Evolutionary conservation across 2,888 invertebrate genomes (phyloP).

Genomic region (Syrista parreyssii): DNA sequence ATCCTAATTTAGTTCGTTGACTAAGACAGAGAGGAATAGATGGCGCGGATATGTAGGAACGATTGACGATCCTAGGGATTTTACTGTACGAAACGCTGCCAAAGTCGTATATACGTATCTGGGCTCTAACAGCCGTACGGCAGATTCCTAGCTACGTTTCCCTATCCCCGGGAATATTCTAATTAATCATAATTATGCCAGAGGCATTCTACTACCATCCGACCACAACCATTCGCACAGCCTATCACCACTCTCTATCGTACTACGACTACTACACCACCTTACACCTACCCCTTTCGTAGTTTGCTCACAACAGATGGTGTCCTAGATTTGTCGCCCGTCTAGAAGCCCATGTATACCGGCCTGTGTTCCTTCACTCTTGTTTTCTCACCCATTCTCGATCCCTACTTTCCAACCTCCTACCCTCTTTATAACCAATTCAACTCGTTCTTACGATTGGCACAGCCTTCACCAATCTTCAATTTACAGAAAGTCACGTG

Average conservation of each 20-base stretch:
- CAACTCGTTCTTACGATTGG: neutral
- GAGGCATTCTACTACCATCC: slow-evolving; percentile 31
- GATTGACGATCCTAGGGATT: neutral
- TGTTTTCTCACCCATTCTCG: neutral
- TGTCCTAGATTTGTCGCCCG: slow-evolving; percentile 33
- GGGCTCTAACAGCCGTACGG: neutral
- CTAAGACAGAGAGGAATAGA: neutral
- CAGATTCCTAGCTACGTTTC: neutral
- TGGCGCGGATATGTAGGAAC: neutral
- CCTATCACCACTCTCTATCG: neutral
- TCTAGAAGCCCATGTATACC: slow-evolving; percentile 7
- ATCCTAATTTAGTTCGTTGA: neutral
- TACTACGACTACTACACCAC: neutral
- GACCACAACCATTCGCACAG: neutral
- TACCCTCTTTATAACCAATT: no score
- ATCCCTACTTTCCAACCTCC: neutral
- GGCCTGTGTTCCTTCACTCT: neutral
- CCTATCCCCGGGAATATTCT: slow-evolving; percentile 31
- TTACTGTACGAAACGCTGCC: neutral
- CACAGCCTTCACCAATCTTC: neutral
- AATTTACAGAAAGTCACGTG: neutral
- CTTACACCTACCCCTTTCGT: slow-evolving; percentile 10
- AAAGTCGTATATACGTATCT: neutral
- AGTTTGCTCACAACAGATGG: slow-evolving; percentile 34
- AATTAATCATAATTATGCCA: slow-evolving; percentile 51